Conservation (phyloP, 2,113 vertebrate species). For the Toxotes chatareus region DNA sequence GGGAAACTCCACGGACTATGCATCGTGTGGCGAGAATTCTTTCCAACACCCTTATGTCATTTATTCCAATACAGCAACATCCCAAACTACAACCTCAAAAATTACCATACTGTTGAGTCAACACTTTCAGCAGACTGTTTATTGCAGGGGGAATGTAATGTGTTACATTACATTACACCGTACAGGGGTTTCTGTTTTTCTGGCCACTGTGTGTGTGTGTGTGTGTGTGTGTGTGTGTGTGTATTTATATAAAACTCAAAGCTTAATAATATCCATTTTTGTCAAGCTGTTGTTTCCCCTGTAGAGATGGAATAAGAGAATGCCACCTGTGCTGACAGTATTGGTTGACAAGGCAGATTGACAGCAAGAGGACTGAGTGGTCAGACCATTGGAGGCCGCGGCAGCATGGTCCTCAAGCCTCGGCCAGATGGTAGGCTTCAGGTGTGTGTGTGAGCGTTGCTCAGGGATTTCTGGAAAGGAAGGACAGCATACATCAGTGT, state of each 20-base stretch:
- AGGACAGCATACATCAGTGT: constrained; percentile 64
- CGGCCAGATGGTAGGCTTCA: constrained; percentile 76
- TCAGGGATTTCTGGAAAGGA: constrained; percentile 55
- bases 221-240: not conserved
- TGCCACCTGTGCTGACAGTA: constrained; percentile 76
- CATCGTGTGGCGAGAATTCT: not conserved
- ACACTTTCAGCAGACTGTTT: constrained; percentile 15
- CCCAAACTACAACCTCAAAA: constrained; percentile 17
- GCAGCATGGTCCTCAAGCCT: constrained; percentile 43
- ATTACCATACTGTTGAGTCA: constrained; percentile 15
- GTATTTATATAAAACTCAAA: constrained; percentile 22
- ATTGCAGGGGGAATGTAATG: constrained; percentile 14
- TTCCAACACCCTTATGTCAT: not conserved
- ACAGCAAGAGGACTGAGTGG: constrained; percentile 67
- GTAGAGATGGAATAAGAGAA: constrained; percentile 51
- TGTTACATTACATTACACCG: constrained; percentile 31
- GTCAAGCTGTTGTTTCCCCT: constrained; percentile 37
- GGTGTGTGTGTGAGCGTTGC: constrained; percentile 50
- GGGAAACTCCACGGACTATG: not conserved
- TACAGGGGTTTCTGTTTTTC: constrained; percentile 15
- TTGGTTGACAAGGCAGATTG: constrained; percentile 63
- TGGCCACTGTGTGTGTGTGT: constrained; percentile 7
- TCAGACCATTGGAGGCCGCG: constrained; percentile 62
- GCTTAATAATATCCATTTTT: constrained; percentile 33
- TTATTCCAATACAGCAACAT: constrained; percentile 23